Evolutionary conservation across 1,140 invertebrate species (phyloP).

Genomic region (Octopus sinensis): DNA sequence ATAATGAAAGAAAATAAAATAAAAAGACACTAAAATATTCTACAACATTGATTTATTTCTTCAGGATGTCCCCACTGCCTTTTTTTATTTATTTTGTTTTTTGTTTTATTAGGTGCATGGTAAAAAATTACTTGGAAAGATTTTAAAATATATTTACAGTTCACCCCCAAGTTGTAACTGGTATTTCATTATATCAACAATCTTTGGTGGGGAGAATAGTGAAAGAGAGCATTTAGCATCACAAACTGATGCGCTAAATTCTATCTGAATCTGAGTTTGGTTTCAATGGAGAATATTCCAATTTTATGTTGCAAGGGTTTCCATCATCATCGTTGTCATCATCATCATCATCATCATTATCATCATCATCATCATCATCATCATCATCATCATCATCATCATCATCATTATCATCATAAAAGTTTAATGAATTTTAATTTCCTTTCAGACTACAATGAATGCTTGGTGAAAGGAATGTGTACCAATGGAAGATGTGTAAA

Average conservation of each 20-base stretch:
- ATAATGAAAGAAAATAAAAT: too few species aligned
- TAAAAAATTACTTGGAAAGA: too few species aligned
- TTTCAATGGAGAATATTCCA: conserved; percentile 18
- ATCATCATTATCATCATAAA: neutral
- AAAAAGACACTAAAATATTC: too few species aligned
- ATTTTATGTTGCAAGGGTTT: conserved; percentile 4
- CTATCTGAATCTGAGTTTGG: neutral
- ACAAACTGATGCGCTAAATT: conserved; percentile 16
- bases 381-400: neutral
- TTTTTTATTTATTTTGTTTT: too few species aligned
- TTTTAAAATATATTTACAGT: too few species aligned
- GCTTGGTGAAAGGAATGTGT: conserved; percentile 69
- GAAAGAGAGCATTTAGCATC: too few species aligned
- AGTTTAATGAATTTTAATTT: neutral
- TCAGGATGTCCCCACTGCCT: too few species aligned
- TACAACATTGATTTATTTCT: too few species aligned
- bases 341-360: neutral
- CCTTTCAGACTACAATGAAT: conserved; percentile 81
- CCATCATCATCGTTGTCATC: neutral
- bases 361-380: neutral
- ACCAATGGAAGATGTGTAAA: conserved; percentile 53
- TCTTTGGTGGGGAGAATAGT: too few species aligned
- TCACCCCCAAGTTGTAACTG: too few species aligned
- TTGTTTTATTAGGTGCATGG: too few species aligned
- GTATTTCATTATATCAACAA: too few species aligned